Conservation (phyloP, 2,113 vertebrate genomes). For the Neodon shergylaensis region DNA sequence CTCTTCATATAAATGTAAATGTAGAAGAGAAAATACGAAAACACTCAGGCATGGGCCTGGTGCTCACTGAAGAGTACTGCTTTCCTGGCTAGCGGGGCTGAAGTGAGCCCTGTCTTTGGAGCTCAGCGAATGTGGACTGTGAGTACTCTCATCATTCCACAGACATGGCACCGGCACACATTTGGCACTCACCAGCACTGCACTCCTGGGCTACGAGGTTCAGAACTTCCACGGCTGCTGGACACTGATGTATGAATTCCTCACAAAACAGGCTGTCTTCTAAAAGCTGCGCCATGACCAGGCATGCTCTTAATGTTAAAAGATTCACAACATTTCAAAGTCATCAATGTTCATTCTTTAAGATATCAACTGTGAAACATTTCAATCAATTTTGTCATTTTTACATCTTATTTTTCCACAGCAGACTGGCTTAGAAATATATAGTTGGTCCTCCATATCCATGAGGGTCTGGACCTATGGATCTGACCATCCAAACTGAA, state of each 20-base stretch:
- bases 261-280: constrained; percentile 99
- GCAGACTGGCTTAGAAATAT: neutral
- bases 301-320: constrained; percentile 91
- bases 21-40: neutral
- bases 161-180: neutral
- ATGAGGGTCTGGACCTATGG: neutral
- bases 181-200: constrained; percentile 91
- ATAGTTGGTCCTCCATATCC: neutral
- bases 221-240: constrained; percentile 97
- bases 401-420: neutral
- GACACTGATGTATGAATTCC: constrained; percentile 99
- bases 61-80: neutral
- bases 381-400: constrained; percentile 51
- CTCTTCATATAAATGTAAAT: neutral
- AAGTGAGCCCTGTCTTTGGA: neutral
- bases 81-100: neutral
- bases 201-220: constrained; percentile 98
- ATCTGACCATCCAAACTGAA: neutral
- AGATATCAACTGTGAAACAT: constrained; percentile 60
- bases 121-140: neutral
- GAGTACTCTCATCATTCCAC: neutral
- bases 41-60: neutral
- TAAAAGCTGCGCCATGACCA: constrained; percentile 99
- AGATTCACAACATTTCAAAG: constrained; percentile 68
- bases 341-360: constrained; percentile 67